A percentile compares a stretch with the other conserved stretches of the same genome.
Conservation (phyloP, 2,888 invertebrate species). For the Xanthia icteritia region DNA sequence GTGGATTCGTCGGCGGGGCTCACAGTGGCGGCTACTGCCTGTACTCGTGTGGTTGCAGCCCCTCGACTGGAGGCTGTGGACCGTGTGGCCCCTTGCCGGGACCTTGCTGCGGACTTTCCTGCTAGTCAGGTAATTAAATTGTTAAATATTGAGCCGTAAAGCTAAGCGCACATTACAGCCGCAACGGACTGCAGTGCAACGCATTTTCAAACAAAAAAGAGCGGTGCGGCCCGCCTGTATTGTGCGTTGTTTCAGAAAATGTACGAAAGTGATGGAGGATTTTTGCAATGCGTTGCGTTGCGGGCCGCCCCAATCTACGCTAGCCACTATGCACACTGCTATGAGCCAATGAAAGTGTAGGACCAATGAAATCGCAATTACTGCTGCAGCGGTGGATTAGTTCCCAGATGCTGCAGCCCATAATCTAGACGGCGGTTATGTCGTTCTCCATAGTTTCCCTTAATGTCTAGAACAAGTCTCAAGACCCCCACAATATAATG, state of each 20-base stretch:
- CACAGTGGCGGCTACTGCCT: constrained; percentile 83
- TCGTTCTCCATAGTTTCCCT: neutral
- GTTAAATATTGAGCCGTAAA: neutral
- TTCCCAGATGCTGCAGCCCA: neutral
- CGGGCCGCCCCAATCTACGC: neutral
- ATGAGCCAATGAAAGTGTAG: neutral
- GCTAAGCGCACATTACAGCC: neutral
- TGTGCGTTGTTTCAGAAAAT: neutral
- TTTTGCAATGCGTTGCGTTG: neutral
- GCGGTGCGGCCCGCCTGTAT: neutral
- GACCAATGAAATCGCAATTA: neutral
- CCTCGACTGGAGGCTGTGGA: constrained; percentile 76
- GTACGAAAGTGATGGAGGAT: neutral
- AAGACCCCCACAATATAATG: neutral
- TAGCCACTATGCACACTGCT: neutral
- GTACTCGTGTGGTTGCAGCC: constrained; percentile 73
- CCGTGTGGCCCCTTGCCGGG: constrained; percentile 71
- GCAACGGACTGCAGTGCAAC: neutral
- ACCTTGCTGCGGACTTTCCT: constrained; percentile 74
- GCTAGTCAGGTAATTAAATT: constrained; percentile 64
- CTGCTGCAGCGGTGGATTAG: neutral
- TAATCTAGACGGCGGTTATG: neutral
- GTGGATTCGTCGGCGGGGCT: constrained; percentile 83
- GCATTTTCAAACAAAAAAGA: neutral
- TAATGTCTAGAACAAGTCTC: neutral